These are phyloP conservation scores for Chaenocephalus aceratus DNA, from an alignment of 2,113 vertebrate genomes.

Conservation along the genomic window DNA sequence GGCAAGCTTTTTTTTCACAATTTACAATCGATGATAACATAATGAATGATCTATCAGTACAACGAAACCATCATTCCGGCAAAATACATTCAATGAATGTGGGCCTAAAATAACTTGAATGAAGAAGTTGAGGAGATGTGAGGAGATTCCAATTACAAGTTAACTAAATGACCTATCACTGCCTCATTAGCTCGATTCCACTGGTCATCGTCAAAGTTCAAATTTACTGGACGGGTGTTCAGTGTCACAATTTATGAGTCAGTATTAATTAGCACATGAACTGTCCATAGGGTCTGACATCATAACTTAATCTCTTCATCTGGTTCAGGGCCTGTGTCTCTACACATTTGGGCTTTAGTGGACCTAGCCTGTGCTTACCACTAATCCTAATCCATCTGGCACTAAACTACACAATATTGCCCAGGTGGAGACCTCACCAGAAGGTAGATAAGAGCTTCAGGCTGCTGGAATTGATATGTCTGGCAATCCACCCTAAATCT, in stretches of 20 bases:
- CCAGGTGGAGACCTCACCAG: conserved; percentile 67
- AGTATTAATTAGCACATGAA: conserved; percentile 38
- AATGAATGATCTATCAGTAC: not conserved
- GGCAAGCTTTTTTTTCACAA: not conserved
- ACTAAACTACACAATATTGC: conserved; percentile 68
- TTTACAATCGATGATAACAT: not conserved
- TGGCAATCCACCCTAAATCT: conserved; percentile 26
- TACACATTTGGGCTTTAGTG: conserved; percentile 44
- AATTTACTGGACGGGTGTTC: not conserved
- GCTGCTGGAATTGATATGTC: conserved; percentile 49
- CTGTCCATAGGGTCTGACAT: conserved; percentile 56
- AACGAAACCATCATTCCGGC: not conserved
- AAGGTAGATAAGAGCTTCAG: conserved; percentile 55
- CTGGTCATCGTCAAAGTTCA: conserved; percentile 7
- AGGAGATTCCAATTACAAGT: not conserved
- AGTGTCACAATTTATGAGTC: conserved; percentile 13
- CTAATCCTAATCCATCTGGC: conserved; percentile 81
- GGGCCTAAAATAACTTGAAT: not conserved
- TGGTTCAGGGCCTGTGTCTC: conserved; percentile 55
- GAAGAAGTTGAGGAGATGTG: not conserved
- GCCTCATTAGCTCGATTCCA: not conserved
- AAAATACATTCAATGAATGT: not conserved
- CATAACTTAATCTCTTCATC: conserved; percentile 75
- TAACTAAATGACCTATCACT: not conserved
- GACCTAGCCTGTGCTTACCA: conserved; percentile 55